Percentiles rank a stretch among this genome's conserved stretches.
Evolutionary conservation across 2,797 vertebrate species (phyloP).

Genomic region (Gymnodraco acuticeps): DNA sequence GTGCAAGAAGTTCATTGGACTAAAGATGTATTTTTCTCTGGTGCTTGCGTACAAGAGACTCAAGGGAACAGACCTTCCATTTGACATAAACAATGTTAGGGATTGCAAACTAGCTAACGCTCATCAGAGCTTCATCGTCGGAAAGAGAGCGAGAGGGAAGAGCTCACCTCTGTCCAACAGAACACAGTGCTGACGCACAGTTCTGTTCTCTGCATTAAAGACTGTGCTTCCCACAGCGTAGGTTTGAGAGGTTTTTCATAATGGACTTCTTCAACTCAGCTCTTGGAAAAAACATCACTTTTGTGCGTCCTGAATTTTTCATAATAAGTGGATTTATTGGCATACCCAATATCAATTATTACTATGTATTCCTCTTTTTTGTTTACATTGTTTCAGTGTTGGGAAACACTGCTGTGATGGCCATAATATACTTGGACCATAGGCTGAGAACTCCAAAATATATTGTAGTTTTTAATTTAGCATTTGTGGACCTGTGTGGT

Average conservation of each 20-base stretch:
- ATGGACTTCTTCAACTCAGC: constrained; percentile 54
- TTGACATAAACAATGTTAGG: not conserved
- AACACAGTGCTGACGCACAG: not conserved
- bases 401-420: constrained; percentile 63
- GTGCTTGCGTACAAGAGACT: not conserved
- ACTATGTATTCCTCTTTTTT: constrained; percentile 63
- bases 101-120: not conserved
- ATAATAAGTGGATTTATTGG: constrained; percentile 43
- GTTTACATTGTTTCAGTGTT: constrained; percentile 59
- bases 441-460: constrained; percentile 66
- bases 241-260: not conserved
- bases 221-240: not conserved
- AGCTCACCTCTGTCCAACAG: not conserved
- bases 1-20: not conserved
- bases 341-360: constrained; percentile 51
- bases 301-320: constrained; percentile 58
- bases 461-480: constrained; percentile 68
- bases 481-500: constrained; percentile 53
- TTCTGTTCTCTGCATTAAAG: not conserved
- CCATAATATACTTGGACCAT: constrained; percentile 57
- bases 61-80: not conserved
- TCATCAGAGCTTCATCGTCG: not conserved
- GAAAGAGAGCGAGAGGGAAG: no score
- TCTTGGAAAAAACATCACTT: constrained; percentile 51
- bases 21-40: not conserved